Percentiles rank a stretch among this genome's conserved stretches.
Conservation (phyloP, 2,888 invertebrate genomes). For the Ophonus ardosiacus region DNA sequence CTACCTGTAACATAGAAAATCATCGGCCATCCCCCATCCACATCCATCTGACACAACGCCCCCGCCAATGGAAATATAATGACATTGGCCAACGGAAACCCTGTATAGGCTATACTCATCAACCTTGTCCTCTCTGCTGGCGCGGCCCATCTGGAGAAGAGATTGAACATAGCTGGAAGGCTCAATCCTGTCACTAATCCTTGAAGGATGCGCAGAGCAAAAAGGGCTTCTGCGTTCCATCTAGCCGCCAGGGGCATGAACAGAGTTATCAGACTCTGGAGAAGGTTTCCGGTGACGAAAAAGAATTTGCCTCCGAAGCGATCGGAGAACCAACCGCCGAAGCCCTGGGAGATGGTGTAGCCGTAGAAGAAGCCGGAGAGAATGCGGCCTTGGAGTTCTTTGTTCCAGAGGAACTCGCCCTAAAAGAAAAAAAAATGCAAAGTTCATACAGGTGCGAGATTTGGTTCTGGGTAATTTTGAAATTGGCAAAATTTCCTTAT, state of each 20-base stretch:
- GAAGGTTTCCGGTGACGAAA: constrained; percentile 72
- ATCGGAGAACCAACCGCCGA: constrained; percentile 74
- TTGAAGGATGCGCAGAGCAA: constrained; percentile 74
- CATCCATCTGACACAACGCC: constrained; percentile 78
- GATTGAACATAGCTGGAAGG: constrained; percentile 73
- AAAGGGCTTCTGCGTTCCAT: constrained; percentile 72
- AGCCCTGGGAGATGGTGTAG: constrained; percentile 73
- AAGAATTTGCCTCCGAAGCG: constrained; percentile 74
- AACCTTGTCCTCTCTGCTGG: constrained; percentile 74
- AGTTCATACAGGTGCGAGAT: not conserved
- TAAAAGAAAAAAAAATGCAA: constrained; percentile 45
- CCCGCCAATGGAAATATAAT: constrained; percentile 79
- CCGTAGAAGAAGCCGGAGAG: constrained; percentile 79
- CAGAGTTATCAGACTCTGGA: constrained; percentile 74
- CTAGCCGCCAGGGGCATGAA: constrained; percentile 75
- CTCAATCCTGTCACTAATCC: constrained; percentile 75
- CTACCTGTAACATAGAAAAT: constrained; percentile 80
- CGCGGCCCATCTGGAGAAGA: constrained; percentile 75
- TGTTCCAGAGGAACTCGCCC: constrained; percentile 78
- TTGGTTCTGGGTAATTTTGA: not conserved
- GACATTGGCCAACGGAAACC: constrained; percentile 75
- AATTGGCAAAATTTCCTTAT: not conserved
- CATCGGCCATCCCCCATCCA: constrained; percentile 79
- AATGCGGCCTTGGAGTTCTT: constrained; percentile 76
- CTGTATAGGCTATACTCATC: constrained; percentile 75